Evolutionary conservation across 2,113 vertebrate species (phyloP).

Genomic region (Periophthalmodon schlosseri): DNA sequence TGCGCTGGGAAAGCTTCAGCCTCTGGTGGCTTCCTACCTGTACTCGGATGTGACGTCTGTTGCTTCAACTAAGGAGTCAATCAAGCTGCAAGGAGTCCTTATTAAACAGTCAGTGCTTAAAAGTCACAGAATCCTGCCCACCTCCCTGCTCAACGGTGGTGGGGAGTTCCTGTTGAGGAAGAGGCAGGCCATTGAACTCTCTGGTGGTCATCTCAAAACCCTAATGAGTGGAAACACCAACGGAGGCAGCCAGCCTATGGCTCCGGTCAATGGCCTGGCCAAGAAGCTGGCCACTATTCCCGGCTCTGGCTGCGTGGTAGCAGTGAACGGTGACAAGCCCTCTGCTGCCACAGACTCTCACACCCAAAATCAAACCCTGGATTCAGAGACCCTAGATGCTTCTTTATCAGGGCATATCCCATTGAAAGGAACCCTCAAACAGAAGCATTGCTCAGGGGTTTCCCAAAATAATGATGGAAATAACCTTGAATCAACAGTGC

Average conservation of each 20-base stretch:
- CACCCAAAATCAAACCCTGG: slow-evolving; percentile 60
- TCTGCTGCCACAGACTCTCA: slow-evolving; percentile 60
- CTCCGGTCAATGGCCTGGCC: slow-evolving; percentile 90
- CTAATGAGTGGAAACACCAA: slow-evolving; percentile 86
- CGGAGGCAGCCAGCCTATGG: slow-evolving; percentile 74
- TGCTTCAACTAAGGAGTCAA: slow-evolving; percentile 87
- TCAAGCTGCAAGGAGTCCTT: slow-evolving; percentile 94
- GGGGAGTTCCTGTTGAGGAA: slow-evolving; percentile 87
- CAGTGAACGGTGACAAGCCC: slow-evolving; percentile 85
- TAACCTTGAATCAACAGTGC: slow-evolving; percentile 48
- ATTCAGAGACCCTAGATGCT: slow-evolving; percentile 78
- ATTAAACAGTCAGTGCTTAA: slow-evolving; percentile 95
- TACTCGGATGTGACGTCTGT: slow-evolving; percentile 95
- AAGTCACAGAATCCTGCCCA: slow-evolving; percentile 87
- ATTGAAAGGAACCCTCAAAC: slow-evolving; percentile 74
- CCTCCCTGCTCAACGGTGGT: slow-evolving; percentile 84
- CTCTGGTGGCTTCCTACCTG: slow-evolving; percentile 91
- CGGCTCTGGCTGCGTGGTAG: slow-evolving; percentile 79
- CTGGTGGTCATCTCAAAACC: slow-evolving; percentile 90
- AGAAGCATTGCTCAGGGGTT: slow-evolving; percentile 67
- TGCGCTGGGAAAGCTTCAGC: slow-evolving; percentile 88
- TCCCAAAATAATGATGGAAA: slow-evolving; percentile 58
- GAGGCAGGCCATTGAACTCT: slow-evolving; percentile 88
- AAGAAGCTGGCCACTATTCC: slow-evolving; percentile 88
- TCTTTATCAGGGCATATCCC: slow-evolving; percentile 83